phyloP scores from a whole-genome alignment of 1,140 invertebrate species.

The Galleria mellonella region DNA sequence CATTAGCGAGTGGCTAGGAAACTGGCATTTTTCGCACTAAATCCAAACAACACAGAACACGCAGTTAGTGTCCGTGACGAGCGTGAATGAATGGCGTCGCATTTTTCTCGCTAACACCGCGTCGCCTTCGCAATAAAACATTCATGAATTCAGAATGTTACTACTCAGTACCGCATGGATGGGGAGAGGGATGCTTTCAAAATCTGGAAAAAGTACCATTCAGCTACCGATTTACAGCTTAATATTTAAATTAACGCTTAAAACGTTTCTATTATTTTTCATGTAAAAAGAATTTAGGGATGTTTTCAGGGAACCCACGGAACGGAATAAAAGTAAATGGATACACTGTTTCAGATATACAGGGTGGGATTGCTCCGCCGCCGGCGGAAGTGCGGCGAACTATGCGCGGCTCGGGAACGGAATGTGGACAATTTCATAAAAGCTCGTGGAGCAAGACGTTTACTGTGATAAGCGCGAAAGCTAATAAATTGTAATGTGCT shows the following conservation, averaged over 20 bases:
- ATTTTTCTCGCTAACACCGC: conserved; percentile 61
- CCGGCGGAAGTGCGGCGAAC: conserved; percentile 36
- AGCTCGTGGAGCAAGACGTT: conserved; percentile 50
- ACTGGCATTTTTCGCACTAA: conserved; percentile 5
- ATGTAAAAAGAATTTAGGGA: neutral
- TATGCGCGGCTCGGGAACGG: conserved; percentile 38
- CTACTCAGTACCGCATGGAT: conserved; percentile 17
- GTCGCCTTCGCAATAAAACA: conserved; percentile 57
- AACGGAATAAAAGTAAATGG: conserved; percentile 8
- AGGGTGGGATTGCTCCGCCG: conserved; percentile 25
- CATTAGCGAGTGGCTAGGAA: neutral
- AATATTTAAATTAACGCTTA: neutral
- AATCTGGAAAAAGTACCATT: neutral
- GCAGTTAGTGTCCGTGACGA: conserved; percentile 65
- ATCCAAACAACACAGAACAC: conserved; percentile 46
- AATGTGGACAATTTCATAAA: conserved; percentile 58
- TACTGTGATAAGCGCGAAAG: conserved; percentile 44
- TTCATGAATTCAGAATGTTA: conserved; percentile 58
- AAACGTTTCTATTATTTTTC: neutral
- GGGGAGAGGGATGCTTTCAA: neutral
- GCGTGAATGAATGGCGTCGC: conserved; percentile 54
- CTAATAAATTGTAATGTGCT: conserved; percentile 54
- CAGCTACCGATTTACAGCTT: neutral
- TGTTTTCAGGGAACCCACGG: no score
- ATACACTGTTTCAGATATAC: conserved; percentile 37